Evolutionary conservation across 2,888 invertebrate genomes (phyloP), one percentile per base, ranked within the genome.

Genomic region (Carterocephalus palaemon): DNA sequence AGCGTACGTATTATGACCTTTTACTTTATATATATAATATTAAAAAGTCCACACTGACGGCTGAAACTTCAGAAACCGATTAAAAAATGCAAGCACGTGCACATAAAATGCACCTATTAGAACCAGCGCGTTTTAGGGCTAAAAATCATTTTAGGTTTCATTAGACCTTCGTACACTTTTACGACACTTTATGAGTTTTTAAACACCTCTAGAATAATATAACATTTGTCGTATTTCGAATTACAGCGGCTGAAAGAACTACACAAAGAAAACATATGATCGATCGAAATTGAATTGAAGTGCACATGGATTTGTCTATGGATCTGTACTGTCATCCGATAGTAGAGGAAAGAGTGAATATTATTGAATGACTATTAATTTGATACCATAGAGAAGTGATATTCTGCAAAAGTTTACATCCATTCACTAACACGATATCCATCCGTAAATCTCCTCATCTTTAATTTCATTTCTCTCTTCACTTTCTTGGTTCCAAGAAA

Each of bases 231-330:
- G 75, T 70, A 80, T 78, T 83, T 84, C 79, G 81, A 84, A 82
- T 79, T 76, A 78, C 81, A 83, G 82, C 78, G 77, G 81, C 83
- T 83, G 81, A 83, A 80, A 83, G 82, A 83, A 76, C 79, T 80
- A 83, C 81, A 86, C 85, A 85, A 86, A 85, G 86, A 86, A 86
- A 86, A 86, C 86, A 86, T 86, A 85, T 86, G 86, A 86, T 86
- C 86, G 86, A 86, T 86, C 76, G 84, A 75, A 62, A 64, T 64
- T 62, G 58, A 77, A 70, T 71, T 79, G 75, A 80, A 80, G 75
- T 84, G 85, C 85, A 86, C 84, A 85, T 84, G 85, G 75, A 75
- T 49, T 79, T 68, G 72, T 83, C 81, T 79, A 76, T 80, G 77
- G 67, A 59, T 26, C 28, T 40, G 48, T 46, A 36, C 57, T 65